Percentiles rank a stretch among this genome's conserved stretches.
Conservation (phyloP, 2,888 invertebrate genomes). For the Philereme vetulata region DNA sequence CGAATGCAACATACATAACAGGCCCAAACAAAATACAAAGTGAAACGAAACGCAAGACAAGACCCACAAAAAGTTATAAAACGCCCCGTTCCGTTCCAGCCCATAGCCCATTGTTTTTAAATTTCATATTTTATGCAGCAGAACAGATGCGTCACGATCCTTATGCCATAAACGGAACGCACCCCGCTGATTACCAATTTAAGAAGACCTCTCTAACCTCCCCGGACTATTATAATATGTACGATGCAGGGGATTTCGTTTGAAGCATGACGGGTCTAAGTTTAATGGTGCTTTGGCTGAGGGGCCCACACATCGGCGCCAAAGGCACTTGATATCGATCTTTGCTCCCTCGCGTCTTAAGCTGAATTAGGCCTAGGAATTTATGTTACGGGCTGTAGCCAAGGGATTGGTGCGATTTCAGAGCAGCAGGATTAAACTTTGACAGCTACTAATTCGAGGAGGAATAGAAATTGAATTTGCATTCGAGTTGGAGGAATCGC, state of each 20-base stretch:
- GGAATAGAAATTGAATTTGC: slow-evolving; percentile 44
- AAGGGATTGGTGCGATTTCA: slow-evolving; percentile 51
- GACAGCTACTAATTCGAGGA: slow-evolving; percentile 50
- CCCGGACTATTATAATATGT: slow-evolving; percentile 49
- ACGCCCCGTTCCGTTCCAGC: slow-evolving; percentile 40
- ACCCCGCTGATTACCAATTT: slow-evolving; percentile 60
- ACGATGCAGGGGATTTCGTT: slow-evolving; percentile 52
- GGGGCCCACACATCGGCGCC: slow-evolving; percentile 74
- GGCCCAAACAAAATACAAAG: slow-evolving; percentile 1
- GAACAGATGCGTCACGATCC: slow-evolving; percentile 79
- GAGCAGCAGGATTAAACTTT: slow-evolving; percentile 51
- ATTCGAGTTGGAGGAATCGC: slow-evolving; percentile 8
- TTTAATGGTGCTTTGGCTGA: slow-evolving; percentile 58
- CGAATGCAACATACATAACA: background rate
- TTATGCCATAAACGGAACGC: slow-evolving; percentile 71
- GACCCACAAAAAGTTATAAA: slow-evolving; percentile 32
- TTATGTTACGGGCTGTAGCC: slow-evolving; percentile 66
- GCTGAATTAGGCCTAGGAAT: slow-evolving; percentile 75
- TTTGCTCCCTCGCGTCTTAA: slow-evolving; percentile 77
- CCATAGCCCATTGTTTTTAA: slow-evolving; percentile 58
- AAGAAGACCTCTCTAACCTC: slow-evolving; percentile 54
- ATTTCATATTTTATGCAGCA: slow-evolving; percentile 73
- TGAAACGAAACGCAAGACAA: slow-evolving; percentile 10
- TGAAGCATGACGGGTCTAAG: slow-evolving; percentile 61
- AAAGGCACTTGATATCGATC: slow-evolving; percentile 79